Base-by-base conservation (phyloP, 1,140 invertebrate genomes). In the Heliconius himera region DNA sequence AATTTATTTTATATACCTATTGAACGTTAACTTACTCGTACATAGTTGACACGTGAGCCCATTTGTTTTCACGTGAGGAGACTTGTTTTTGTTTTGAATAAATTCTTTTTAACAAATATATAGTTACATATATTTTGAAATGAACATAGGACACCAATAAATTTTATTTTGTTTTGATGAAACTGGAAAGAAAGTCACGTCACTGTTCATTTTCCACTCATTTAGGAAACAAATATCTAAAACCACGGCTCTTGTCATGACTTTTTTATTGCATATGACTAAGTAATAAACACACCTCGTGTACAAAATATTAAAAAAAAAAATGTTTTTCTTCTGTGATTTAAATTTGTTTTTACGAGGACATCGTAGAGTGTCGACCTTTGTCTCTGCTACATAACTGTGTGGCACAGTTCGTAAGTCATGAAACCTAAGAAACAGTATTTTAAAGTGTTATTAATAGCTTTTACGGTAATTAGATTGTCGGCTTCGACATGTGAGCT, bases 391-490 rank as follows among this genome's bases (percentile, higher is more conserved):
- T 22, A 66, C 60, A 66, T 66, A 66, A 29, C 22, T 11, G 22
- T 66, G 60, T 66, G 11, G 60, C 60, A 66, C 60, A 66, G 60
- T 66, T 66, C 60, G 22, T 16, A 66, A 29, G 66, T 76, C 41
- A 76, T n/a, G 75, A 70, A 76, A 60, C 74, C 56, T 70, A 76
- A 76, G 56, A 76, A 76, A 70, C 11, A 26, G 54, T 75, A 70
- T 76, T 76, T 76, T 76, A 70, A 76, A 70, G 75, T 76, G 41
- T 70, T 76, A 76, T 76, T 76, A 76, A 70, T 76, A 78, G 77
- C 22, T 56, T 77, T 60, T 70, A 72, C 74, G 33, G 75, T 84
- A 84, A 84, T 84, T 78, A 78, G 81, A 84, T 84, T 84, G 81
- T 70, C 78, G 83, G 82, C 80, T 76, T 80, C 78, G 73, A 18